A percentile compares a stretch with the other conserved stretches of the same genome.
These are phyloP conservation scores for Galbula dea DNA, from an alignment of 2,113 vertebrate genomes.

Conservation along the genomic window DNA sequence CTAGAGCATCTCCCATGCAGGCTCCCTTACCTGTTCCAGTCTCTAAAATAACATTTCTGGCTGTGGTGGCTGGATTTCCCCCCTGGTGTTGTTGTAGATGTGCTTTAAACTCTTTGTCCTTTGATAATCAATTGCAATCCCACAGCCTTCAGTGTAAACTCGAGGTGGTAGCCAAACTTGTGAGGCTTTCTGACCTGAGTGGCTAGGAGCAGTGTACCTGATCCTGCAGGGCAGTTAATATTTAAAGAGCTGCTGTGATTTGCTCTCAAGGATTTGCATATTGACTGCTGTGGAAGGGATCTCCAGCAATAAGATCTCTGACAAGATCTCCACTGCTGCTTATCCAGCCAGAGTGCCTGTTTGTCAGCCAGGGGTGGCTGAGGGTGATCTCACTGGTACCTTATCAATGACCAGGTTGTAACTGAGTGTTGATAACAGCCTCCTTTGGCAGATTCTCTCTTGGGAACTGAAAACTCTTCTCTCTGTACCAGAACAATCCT, in stretches of 20 bases:
- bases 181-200: neutral
- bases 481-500: neutral
- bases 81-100: rapidly evolving
- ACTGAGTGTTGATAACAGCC: neutral
- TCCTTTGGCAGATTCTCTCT: neutral
- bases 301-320: neutral
- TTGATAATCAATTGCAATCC: neutral
- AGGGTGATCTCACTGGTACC: neutral
- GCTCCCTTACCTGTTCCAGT: neutral
- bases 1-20: too few species aligned
- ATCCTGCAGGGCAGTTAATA: neutral
- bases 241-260: neutral
- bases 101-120: too few species aligned
- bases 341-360: neutral
- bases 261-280: neutral
- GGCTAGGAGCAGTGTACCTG: neutral
- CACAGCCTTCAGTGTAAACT: neutral
- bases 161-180: neutral
- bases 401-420: neutral
- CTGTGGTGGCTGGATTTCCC: neutral
- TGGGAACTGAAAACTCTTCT: neutral
- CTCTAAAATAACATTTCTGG: neutral
- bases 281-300: neutral
- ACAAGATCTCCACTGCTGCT: neutral
- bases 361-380: neutral